Evolutionary conservation across 2,797 vertebrate genomes (phyloP).

Genomic region (Crax fasciolata): DNA sequence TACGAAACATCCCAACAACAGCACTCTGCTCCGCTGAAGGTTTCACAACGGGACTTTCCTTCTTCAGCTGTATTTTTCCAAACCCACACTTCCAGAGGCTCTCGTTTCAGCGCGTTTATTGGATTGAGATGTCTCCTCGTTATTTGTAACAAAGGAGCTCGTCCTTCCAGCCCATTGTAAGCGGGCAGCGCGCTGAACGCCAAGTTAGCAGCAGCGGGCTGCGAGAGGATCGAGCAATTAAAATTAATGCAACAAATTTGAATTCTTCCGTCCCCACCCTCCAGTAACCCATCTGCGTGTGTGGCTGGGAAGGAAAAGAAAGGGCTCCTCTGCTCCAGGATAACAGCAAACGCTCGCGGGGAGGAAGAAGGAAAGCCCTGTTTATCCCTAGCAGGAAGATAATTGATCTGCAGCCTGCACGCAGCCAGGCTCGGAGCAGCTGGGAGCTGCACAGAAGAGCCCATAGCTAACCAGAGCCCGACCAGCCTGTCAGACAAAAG

Average conservation of each 20-base stretch:
- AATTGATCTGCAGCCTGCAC: slow-evolving; percentile 76
- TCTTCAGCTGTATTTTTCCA: slow-evolving; percentile 64
- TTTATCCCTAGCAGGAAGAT: slow-evolving; percentile 67
- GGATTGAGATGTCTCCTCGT: slow-evolving; percentile 39
- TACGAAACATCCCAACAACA: slow-evolving; percentile 28
- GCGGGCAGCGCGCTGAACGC: neutral
- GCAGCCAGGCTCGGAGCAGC: slow-evolving; percentile 69
- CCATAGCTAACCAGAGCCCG: slow-evolving; percentile 37
- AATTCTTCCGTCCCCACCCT: slow-evolving; percentile 30
- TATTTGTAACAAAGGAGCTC: slow-evolving; percentile 18
- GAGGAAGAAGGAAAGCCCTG: slow-evolving; percentile 58
- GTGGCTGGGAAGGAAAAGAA: slow-evolving; percentile 35
- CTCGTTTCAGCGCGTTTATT: slow-evolving; percentile 7
- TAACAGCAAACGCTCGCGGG: slow-evolving; percentile 47
- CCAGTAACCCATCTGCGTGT: neutral
- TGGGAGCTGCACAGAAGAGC: slow-evolving; percentile 23
- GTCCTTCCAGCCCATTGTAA: slow-evolving; percentile 22
- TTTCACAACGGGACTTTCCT: slow-evolving; percentile 58
- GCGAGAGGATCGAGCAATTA: neutral
- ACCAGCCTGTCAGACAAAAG: slow-evolving; percentile 66
- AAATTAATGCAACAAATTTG: slow-evolving; percentile 50
- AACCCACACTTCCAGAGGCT: slow-evolving; percentile 20
- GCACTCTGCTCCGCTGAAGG: slow-evolving; percentile 4
- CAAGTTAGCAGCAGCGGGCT: neutral
- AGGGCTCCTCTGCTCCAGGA: slow-evolving; percentile 40